Base-by-base conservation (phyloP, 64 coral and sea anemone species). In the Cladopsammia gracilis region DNA sequence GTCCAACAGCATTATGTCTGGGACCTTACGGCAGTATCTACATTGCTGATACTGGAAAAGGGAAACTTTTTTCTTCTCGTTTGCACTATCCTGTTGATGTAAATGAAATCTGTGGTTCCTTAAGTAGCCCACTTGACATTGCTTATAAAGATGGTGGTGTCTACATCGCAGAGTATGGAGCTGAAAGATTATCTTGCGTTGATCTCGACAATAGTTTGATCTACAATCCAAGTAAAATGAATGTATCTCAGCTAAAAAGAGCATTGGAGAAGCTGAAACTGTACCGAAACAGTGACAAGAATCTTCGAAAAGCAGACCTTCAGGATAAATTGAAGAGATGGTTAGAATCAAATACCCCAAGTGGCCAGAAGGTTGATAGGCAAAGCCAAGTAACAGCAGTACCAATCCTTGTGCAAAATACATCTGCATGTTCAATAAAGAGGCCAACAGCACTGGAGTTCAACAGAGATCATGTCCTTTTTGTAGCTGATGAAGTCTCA, bases 211-310 rank as follows among this genome's bases (percentile, higher is more conserved):
- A 47, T 42, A 23, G 12, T 60, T 25, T 65, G 23, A 43, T 85
- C 81, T 85, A 85, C 81, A 65, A 85, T 65, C 77, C 25, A 18
- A 69, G 64, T 49, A 86, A 85, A 16, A 85, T 85, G 81, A 85
- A 18, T 5, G 81, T 62, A 22, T 19, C n/a, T 64, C 57, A 85
- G 60, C 42, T 85, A 18, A 19, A 34, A 85, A 65, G 57, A 64
- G 54, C 15, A 64, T 34, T 85, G 6, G 18, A 43, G 62, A 60
- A 85, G 61, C 62, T 62, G 24, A 64, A 64, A 60, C 44, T 85
- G 42, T 60, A 60, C 44, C 54, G 61, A 22, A n/a, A 65, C 23
- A n/a, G 53, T 62, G 53, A 58, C 24, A 44, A 25, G 44, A 85
- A 85, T 65, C 25, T 64, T 85, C 42, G 44, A 60, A 85, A 62